Conservation (phyloP, 2,113 vertebrate species). For the Saccopteryx leptura region DNA sequence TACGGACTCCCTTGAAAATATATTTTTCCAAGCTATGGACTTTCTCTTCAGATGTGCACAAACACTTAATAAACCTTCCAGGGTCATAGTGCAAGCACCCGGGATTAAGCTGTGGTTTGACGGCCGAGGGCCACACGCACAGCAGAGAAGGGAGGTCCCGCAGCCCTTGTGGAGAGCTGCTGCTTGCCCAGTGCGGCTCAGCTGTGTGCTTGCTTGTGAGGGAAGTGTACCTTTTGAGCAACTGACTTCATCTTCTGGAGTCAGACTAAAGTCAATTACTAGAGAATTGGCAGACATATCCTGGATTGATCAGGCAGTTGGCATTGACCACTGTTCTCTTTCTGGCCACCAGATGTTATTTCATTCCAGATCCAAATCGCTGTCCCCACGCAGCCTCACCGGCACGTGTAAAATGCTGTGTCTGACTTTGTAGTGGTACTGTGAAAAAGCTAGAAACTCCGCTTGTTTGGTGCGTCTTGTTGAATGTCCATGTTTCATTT, state of each 20-base stretch:
- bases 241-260: background rate
- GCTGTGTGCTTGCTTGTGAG: background rate
- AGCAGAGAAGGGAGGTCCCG: fast-evolving
- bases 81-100: background rate
- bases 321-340: background rate
- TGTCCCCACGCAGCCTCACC: background rate
- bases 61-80: background rate
- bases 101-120: background rate
- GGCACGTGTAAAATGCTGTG: background rate
- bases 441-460: background rate
- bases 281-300: background rate
- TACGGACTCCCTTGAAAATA: background rate
- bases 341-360: background rate
- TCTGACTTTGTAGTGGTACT: background rate
- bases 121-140: fast-evolving
- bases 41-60: background rate
- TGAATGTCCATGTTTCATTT: background rate
- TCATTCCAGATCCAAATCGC: background rate
- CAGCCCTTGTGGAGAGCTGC: background rate
- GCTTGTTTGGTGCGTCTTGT: background rate
- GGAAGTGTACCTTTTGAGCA: background rate
- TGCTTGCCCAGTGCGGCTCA: background rate
- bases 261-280: background rate
- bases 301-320: too few species aligned
- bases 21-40: background rate